Evolutionary conservation across 2,797 vertebrate species (phyloP), one percentile per base, ranked within the genome.

Genomic region (Taenioides sp.): DNA sequence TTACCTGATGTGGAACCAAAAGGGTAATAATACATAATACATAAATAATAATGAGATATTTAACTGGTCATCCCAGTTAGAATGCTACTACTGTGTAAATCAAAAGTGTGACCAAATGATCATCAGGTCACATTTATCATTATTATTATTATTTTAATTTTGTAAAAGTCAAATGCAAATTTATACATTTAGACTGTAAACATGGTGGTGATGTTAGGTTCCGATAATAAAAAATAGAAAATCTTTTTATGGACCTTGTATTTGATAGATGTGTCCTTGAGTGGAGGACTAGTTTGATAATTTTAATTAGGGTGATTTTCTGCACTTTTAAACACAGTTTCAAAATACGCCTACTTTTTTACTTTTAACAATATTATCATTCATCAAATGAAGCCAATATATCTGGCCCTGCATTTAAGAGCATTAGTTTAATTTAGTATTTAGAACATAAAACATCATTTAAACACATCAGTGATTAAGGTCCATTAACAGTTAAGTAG

Each of bases 241-340:
- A 16, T 47, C 43, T 47, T 47, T 3, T 12, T 7, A 52, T 52
- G 20, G 7, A n/a, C 18, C 18, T 52, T 54, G 31, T 62, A 37
- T 61, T 37, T 43, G 34, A 64, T 7, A 22, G n/a, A 43, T 25
- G 4, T 27, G 63, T 65, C 40, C 40, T 65, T 25, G 6, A 49
- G 40, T 18, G 20, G 9, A 18, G 40, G 14, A 49, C 34, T 27
- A 49, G 7, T 27, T 20, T 23, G 6, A 47, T 49, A 4, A 5
- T 25, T 59, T 34, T 37, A 22, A 25, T 65, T 43, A 65, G 18
- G 23, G 17, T 28, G 17, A 65, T 50, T 65, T 47, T 65, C 2
- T 65, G 63, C 63, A 17, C 20, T 40, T 62, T 63, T 43, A 63
- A 50, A n/a, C 63, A 49, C 63, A 49, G 63, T 49, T 14, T 64